Conservation (phyloP, 2,888 invertebrate species). For the Prionchulus punctatus region DNA sequence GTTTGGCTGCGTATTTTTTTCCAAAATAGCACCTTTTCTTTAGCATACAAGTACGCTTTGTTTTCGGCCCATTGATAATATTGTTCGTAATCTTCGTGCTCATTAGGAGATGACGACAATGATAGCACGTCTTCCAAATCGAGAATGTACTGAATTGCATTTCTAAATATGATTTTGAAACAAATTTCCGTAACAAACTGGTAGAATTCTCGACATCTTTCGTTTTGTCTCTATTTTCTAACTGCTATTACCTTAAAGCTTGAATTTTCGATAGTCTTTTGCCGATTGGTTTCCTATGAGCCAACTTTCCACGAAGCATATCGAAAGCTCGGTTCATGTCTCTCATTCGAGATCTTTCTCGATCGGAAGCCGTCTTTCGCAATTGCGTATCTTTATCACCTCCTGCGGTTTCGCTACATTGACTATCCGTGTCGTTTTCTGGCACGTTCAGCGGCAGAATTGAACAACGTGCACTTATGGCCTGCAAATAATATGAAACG, state of each 20-base stretch:
- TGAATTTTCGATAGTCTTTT: slow-evolving; percentile 73
- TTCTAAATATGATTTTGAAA: slow-evolving; percentile 2
- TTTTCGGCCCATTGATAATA: background rate
- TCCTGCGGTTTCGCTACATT: too few species aligned
- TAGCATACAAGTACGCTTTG: background rate
- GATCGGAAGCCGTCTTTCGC: slow-evolving; percentile 51
- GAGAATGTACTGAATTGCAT: slow-evolving; percentile 10
- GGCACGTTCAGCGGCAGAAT: too few species aligned
- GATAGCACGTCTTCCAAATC: slow-evolving; percentile 8
- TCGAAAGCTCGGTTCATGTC: slow-evolving; percentile 73
- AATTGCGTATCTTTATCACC: too few species aligned
- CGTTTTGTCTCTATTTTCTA: background rate
- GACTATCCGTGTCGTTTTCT: too few species aligned
- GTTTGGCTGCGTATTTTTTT: too few species aligned
- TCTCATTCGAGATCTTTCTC: slow-evolving; percentile 64
- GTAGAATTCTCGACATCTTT: background rate
- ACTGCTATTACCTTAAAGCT: slow-evolving; percentile 48
- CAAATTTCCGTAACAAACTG: background rate
- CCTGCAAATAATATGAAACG: too few species aligned
- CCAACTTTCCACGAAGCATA: slow-evolving; percentile 53
- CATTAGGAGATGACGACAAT: background rate
- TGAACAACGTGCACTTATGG: too few species aligned
- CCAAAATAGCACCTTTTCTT: background rate
- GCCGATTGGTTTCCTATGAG: slow-evolving; percentile 58
- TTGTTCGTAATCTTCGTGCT: background rate